These are phyloP conservation scores for Champsocephalus esox DNA, from an alignment of 2,797 vertebrate species.

Conservation along the genomic window DNA sequence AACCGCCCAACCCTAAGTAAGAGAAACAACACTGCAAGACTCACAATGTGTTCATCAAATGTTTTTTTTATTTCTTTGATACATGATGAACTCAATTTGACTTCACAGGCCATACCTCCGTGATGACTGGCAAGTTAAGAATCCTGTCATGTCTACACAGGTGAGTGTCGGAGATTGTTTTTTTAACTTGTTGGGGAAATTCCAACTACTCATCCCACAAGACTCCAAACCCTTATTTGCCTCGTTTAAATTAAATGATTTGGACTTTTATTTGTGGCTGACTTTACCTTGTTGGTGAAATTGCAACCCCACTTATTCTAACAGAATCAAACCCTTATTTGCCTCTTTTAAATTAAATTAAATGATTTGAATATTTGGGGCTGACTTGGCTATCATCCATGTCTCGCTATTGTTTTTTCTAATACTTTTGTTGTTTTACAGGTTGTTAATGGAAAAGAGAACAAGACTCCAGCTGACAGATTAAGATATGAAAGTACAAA, in stretches of 20 bases:
- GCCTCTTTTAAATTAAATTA: too few species aligned
- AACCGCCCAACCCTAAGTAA: conserved; percentile 81
- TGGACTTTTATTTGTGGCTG: too few species aligned
- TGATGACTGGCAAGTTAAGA: conserved; percentile 32
- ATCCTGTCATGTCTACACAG: conserved; percentile 19
- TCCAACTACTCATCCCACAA: neutral
- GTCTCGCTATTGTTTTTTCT: neutral
- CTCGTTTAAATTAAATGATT: too few species aligned
- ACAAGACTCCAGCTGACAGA: conserved; percentile 40
- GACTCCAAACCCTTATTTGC: too few species aligned
- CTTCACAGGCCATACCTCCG: conserved; percentile 51
- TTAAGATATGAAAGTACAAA: conserved; percentile 14
- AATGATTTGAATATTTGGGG: too few species aligned
- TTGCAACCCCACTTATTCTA: too few species aligned
- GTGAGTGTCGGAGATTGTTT: conserved; percentile 19
- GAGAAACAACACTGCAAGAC: conserved; percentile 21
- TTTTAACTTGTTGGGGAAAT: neutral
- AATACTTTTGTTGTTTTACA: conserved; percentile 30
- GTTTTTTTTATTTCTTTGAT: accelerated
- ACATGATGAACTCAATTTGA: neutral
- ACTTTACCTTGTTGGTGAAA: too few species aligned
- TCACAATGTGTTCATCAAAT: neutral
- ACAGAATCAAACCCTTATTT: too few species aligned
- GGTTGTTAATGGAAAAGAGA: conserved; percentile 76
- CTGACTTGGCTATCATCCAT: too few species aligned